Percentiles rank a stretch among this genome's conserved stretches.
Conservation (phyloP, 2,797 vertebrate species). For the Sebastes ruberrimus region DNA sequence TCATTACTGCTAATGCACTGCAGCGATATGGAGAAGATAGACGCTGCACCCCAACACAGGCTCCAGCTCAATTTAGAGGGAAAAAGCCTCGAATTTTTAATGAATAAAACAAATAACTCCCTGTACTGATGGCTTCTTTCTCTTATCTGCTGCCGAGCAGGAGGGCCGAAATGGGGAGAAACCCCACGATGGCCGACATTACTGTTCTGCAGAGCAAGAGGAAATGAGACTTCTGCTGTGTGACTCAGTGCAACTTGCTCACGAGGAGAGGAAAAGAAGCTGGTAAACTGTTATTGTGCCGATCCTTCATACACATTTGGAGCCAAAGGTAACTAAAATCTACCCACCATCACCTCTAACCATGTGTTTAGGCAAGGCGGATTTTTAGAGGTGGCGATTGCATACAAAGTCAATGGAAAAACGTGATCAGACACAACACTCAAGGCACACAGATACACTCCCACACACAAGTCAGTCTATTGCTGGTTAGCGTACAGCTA, state of each 20-base stretch:
- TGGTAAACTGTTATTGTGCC: constrained; percentile 8
- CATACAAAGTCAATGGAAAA: background rate
- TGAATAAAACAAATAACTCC: constrained; percentile 73
- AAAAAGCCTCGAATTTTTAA: constrained; percentile 65
- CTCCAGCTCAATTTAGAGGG: constrained; percentile 69
- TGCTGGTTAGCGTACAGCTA: background rate
- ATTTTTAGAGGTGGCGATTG: background rate
- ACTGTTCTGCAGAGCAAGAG: constrained; percentile 35
- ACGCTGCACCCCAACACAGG: constrained; percentile 42
- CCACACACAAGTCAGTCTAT: background rate
- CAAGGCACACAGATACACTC: background rate
- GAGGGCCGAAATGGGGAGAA: constrained; percentile 52
- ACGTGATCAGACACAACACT: background rate
- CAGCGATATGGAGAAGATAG: constrained; percentile 69
- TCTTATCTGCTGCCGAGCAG: constrained; percentile 79
- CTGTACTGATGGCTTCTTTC: constrained; percentile 62
- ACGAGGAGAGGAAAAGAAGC: constrained; percentile 6
- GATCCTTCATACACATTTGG: background rate
- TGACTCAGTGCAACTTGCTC: constrained; percentile 25
- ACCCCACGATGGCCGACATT: constrained; percentile 46
- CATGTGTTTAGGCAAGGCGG: background rate
- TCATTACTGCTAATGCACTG: constrained; percentile 77
- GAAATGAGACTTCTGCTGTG: constrained; percentile 50
- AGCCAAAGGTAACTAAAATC: background rate
- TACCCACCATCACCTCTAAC: background rate